A percentile compares a stretch with the other conserved stretches of the same genome.
Conservation (phyloP, 2,113 vertebrate genomes). For the Aplodontia rufa region DNA sequence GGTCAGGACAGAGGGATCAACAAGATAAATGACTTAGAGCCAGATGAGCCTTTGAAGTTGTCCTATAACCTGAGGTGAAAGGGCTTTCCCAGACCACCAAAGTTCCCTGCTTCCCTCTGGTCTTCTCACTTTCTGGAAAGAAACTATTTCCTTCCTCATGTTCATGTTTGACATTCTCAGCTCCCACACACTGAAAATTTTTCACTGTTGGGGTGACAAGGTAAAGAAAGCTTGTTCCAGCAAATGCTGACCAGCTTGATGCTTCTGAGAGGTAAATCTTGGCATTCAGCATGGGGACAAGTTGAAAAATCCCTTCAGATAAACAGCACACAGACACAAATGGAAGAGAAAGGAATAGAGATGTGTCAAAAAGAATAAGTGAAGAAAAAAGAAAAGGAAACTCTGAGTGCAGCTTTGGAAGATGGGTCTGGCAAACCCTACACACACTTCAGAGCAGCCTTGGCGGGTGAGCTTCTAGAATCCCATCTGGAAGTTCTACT, state of each 20-base stretch:
- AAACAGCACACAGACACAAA: neutral
- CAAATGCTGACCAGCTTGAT: neutral
- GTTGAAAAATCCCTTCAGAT: constrained; percentile 2
- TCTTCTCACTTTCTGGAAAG: neutral
- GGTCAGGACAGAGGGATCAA: neutral
- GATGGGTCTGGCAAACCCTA: neutral
- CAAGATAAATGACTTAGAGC: neutral
- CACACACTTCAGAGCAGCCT: neutral
- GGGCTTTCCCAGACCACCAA: neutral
- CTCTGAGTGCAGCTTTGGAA: neutral
- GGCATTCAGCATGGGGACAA: neutral
- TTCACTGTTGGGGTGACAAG: neutral
- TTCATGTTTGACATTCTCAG: neutral
- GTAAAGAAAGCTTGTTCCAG: neutral
- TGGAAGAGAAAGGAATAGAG: neutral
- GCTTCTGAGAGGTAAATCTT: neutral
- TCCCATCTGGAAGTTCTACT: constrained; percentile 33
- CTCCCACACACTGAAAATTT: neutral
- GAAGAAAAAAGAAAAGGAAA: neutral
- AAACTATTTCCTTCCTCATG: neutral
- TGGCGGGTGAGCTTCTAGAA: neutral
- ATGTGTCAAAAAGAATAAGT: neutral
- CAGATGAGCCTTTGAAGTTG: neutral
- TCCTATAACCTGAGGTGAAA: neutral
- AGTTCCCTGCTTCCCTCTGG: neutral